Percentiles rank a stretch among this genome's conserved stretches.
These are phyloP conservation scores for Gopherus flavomarginatus DNA, from an alignment of 2,113 vertebrate species.

Conservation along the genomic window DNA sequence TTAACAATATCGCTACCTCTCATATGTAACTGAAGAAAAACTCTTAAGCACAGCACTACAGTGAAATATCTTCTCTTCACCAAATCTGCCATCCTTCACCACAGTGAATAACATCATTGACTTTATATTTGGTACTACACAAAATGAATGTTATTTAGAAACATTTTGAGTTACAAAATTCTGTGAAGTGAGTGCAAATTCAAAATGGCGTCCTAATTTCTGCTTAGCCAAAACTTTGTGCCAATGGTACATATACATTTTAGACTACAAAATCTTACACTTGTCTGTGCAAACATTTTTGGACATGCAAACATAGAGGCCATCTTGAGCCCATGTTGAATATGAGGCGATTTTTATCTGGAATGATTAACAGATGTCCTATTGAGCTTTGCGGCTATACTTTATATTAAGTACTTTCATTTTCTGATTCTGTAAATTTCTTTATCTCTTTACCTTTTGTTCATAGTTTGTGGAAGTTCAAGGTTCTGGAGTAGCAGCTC, in stretches of 20 bases:
- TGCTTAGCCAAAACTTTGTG: background rate
- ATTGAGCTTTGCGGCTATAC: background rate
- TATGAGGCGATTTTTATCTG: constrained; percentile 48
- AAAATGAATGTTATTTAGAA: background rate
- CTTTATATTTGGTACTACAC: background rate
- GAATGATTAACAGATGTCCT: constrained; percentile 41
- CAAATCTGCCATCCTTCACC: background rate
- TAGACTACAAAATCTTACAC: background rate
- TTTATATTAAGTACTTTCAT: constrained; percentile 48
- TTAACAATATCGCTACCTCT: background rate
- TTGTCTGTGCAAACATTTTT: background rate
- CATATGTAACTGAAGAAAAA: background rate
- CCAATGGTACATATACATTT: background rate
- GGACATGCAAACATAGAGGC: constrained; percentile 21
- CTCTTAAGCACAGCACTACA: background rate
- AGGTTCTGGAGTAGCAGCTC: background rate
- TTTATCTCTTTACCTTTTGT: constrained; percentile 16
- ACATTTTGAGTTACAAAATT: background rate
- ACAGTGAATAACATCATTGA: background rate
- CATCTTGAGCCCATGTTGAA: constrained; percentile 34
- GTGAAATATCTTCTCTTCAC: background rate
- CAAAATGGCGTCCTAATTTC: background rate
- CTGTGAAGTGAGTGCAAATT: background rate
- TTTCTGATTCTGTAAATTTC: constrained; percentile 31
- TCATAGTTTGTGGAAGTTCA: background rate